Percentiles rank a stretch among this genome's conserved stretches.
These are phyloP conservation scores for Phaethon lepturus DNA, from an alignment of 2,113 vertebrate species.

Conservation along the genomic window DNA sequence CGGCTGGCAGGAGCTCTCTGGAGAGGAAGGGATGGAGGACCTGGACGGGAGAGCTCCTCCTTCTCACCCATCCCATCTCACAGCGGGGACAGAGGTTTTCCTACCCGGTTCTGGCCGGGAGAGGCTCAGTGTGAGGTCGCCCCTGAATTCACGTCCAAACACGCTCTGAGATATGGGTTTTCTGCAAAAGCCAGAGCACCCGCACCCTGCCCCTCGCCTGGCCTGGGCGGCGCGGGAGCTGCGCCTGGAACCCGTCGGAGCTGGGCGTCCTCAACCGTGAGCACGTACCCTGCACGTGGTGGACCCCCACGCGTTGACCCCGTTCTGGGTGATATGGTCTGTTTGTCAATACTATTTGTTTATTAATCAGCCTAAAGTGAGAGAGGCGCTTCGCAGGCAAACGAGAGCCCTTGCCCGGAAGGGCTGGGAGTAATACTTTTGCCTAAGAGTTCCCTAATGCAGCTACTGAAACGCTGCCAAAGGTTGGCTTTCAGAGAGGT, in stretches of 20 bases:
- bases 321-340: not conserved
- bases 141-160: not conserved
- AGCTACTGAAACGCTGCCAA: constrained; percentile 63
- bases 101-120: fast-evolving
- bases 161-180: fast-evolving
- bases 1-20: not conserved
- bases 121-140: not conserved
- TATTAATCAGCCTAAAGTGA: constrained; percentile 51
- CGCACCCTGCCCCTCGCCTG: not conserved
- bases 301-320: not conserved
- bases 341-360: constrained; percentile 29
- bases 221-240: not conserved
- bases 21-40: not conserved
- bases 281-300: fast-evolving
- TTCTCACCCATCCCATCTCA: too few relatives aligned
- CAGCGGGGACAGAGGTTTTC: not conserved
- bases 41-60: not conserved
- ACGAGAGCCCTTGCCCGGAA: constrained; percentile 6
- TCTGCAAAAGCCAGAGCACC: not conserved
- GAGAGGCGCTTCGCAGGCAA: constrained; percentile 2
- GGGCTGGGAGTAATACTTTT: not conserved
- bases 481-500: constrained; percentile 50
- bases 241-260: not conserved
- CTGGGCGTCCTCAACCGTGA: not conserved
- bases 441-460: constrained; percentile 55